A percentile compares a stretch with the other conserved stretches of the same genome.
These are phyloP conservation scores for Labeo catla DNA, from an alignment of 2,113 vertebrate species.

Conservation along the genomic window DNA sequence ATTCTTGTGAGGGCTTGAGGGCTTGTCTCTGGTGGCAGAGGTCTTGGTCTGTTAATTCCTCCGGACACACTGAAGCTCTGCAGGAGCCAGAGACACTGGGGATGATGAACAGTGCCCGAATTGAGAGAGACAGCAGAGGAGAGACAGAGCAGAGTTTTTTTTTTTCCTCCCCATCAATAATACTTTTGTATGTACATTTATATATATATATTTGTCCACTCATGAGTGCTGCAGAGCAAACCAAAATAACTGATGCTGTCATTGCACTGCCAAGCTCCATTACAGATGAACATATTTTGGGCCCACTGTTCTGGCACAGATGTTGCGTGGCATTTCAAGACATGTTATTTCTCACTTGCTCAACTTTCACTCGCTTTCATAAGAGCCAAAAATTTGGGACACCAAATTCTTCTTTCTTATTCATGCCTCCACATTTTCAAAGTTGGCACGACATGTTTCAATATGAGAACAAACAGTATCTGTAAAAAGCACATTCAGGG, in stretches of 20 bases:
- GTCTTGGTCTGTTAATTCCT: conserved; percentile 38
- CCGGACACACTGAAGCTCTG: conserved; percentile 34
- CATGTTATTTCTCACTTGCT: not conserved
- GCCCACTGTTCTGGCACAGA: conserved; percentile 4
- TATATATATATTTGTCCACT: not conserved
- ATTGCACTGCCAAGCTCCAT: conserved; percentile 27
- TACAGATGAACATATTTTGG: conserved; percentile 47
- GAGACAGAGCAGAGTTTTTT: conserved; percentile 7
- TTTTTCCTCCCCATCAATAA: conserved; percentile 1
- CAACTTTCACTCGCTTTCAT: conserved; percentile 9
- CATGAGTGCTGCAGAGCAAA: not conserved
- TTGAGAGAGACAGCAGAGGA: conserved; percentile 4
- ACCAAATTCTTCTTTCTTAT: not conserved
- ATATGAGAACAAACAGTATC: not conserved
- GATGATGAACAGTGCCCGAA: conserved; percentile 17
- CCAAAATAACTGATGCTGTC: conserved; percentile 5
- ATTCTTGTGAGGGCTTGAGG: conserved; percentile 38
- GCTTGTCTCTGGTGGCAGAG: conserved; percentile 38
- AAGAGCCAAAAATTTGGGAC: not conserved
- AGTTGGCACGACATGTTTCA: not conserved
- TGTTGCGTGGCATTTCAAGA: not conserved
- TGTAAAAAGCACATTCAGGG: too few relatives aligned
- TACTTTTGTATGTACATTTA: not conserved
- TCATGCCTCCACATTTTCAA: not conserved
- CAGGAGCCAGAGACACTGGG: conserved; percentile 39